Conservation (phyloP, 2,797 vertebrate species). For the Chloroceryle amazona region DNA sequence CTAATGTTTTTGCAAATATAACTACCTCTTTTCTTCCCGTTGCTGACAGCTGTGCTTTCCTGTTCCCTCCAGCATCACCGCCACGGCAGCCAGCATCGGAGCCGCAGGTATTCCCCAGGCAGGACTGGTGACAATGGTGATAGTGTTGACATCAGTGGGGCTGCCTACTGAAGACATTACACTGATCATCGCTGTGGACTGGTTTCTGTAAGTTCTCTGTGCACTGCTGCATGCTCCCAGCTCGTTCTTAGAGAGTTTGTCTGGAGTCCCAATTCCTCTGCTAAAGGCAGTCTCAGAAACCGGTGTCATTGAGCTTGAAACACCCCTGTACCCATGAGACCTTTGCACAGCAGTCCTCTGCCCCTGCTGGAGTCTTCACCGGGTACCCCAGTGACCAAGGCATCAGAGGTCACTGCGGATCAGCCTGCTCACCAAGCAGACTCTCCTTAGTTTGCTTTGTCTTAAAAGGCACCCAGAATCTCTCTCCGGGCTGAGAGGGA, state of each 20-base stretch:
- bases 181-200: slow-evolving; percentile 97
- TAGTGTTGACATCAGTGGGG: slow-evolving; percentile 96
- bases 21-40: neutral
- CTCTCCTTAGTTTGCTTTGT: neutral
- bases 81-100: slow-evolving; percentile 97
- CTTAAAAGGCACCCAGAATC: neutral
- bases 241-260: rapidly evolving
- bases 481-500: neutral
- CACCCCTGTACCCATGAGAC: neutral
- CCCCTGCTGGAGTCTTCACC: neutral
- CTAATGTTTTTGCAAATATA: neutral
- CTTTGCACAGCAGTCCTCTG: neutral
- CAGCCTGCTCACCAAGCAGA: neutral
- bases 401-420: neutral
- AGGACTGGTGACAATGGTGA: slow-evolving; percentile 98
- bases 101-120: slow-evolving; percentile 98
- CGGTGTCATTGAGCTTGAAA: neutral
- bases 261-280: neutral
- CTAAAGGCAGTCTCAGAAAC: neutral
- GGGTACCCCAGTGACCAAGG: neutral
- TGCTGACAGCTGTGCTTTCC: slow-evolving; percentile 5
- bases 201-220: slow-evolving; percentile 94
- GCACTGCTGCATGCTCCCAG: neutral
- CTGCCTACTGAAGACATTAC: slow-evolving; percentile 98
- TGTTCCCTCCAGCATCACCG: slow-evolving; percentile 89